Evolutionary conservation across 2,797 vertebrate species (phyloP), one percentile per base, ranked within the genome.

Genomic region (Taeniopygia guttata): DNA sequence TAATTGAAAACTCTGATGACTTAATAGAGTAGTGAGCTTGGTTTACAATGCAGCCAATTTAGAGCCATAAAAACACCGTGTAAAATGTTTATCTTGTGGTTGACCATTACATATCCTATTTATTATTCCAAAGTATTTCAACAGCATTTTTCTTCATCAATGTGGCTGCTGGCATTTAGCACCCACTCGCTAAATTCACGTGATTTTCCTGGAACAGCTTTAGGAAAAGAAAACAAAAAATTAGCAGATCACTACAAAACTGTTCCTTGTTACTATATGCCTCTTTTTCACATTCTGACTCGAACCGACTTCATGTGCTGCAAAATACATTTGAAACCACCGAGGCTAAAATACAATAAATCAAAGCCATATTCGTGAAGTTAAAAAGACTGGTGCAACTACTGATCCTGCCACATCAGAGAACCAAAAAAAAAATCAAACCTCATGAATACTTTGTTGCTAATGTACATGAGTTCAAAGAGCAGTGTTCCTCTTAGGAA

Each of bases 31-130:
- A 97, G 96, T 94, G 90, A 97, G 96, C 96, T 95, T 97, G 94
- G 96, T 97, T 97, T 97, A 97, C 97, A 98, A 97, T 97, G 97
- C 96, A 97, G 95, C 95, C 97, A 97, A 97, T 97, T 97, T 97
- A 97, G 95, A 96, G 96, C 82, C 97, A 97, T 98, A 98, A 98
- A 98, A 98, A 97, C 93, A 97, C 95, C 81, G 91, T 96, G 96
- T 97, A 97, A 97, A 97, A 98, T 82, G 97, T 97, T 97, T 97
- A 98, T 97, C 97, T 97, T 97, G 97, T 88, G 96, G 96, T 96
- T 97, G 96, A 97, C 97, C 96, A 97, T 97, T 96, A 94, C 93
- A 83, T 96, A 95, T 68, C 92, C 93, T 96, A 97, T 97, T 95
- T 98, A 97, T 98, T 97, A 97, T 98, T 98, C 96, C 97, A 92